Conservation (phyloP, 2,797 vertebrate species). For the Microctenopoma steveboyesi region DNA sequence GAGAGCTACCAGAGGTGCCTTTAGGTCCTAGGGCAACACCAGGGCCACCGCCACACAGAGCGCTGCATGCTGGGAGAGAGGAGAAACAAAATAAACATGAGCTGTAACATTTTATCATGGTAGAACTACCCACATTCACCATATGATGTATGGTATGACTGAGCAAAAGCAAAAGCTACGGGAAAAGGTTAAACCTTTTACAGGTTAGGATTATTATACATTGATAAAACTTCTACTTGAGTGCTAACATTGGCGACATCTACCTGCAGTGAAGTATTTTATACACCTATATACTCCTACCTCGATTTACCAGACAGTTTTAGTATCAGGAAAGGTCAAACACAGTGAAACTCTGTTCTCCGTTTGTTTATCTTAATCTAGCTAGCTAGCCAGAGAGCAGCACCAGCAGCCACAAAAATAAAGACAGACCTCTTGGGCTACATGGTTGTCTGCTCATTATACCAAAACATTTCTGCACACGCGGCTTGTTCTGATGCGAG, state of each 20-base stretch:
- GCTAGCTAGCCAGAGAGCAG: slow-evolving; percentile 19
- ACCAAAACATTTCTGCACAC: slow-evolving; percentile 40
- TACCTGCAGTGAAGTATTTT: too few relatives aligned
- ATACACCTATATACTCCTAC: neutral
- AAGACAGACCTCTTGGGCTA: slow-evolving; percentile 20
- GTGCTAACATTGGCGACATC: too few relatives aligned
- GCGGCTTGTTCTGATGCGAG: slow-evolving; percentile 24
- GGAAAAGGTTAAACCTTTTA: too few relatives aligned
- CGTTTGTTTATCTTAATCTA: slow-evolving; percentile 45
- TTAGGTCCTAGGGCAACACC: slow-evolving; percentile 72
- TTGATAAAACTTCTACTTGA: too few relatives aligned
- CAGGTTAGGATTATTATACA: too few relatives aligned
- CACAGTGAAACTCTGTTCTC: neutral
- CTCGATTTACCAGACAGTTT: neutral
- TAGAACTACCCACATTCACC: too few relatives aligned
- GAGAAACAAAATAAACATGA: slow-evolving; percentile 4
- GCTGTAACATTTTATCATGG: neutral
- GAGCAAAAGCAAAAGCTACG: too few relatives aligned
- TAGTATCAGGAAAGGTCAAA: slow-evolving; percentile 1
- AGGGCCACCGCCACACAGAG: slow-evolving; percentile 81
- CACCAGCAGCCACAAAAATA: slow-evolving; percentile 38
- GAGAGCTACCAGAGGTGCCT: slow-evolving; percentile 80
- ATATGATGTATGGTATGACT: too few relatives aligned
- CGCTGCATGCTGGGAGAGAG: slow-evolving; percentile 87
- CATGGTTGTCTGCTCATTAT: slow-evolving; percentile 51